Percentiles rank a stretch among this genome's conserved stretches.
phyloP scores from a whole-genome alignment of 2,888 invertebrate species.

The Diaperis boleti region DNA sequence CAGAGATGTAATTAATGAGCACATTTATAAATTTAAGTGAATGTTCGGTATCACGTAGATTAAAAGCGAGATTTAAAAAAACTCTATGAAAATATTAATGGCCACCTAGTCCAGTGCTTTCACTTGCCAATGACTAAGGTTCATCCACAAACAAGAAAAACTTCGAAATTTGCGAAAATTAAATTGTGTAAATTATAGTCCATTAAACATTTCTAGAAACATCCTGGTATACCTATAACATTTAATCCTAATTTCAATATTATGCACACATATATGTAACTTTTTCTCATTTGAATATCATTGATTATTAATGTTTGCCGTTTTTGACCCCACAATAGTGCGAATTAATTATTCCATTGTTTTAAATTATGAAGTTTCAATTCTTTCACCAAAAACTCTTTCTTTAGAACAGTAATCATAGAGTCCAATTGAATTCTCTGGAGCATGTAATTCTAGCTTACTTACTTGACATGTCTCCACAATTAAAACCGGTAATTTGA shows the following conservation, averaged over 20 bases:
- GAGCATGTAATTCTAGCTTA: constrained; percentile 8
- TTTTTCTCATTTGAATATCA: constrained; percentile 19
- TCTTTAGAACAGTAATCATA: background rate
- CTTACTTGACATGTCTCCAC: too few relatives aligned
- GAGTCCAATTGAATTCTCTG: background rate
- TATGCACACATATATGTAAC: constrained; percentile 4
- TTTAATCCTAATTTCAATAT: background rate
- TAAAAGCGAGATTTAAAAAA: too few relatives aligned
- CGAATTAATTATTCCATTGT: background rate
- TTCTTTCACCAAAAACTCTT: too few relatives aligned
- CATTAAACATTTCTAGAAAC: constrained; percentile 7
- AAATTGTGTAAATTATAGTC: background rate
- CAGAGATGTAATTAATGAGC: too few relatives aligned
- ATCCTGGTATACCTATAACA: background rate
- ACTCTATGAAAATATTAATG: too few relatives aligned
- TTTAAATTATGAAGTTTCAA: too few relatives aligned
- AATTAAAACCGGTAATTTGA: background rate
- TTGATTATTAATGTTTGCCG: background rate
- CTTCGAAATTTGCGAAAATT: background rate
- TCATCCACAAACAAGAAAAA: background rate
- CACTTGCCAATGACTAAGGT: background rate
- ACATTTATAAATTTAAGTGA: too few relatives aligned
- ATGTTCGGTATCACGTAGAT: too few relatives aligned
- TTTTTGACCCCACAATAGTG: background rate
- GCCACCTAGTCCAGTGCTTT: too few relatives aligned